Evolutionary conservation across 2,888 invertebrate genomes (phyloP).

Genomic region (Dyspetes luteomarginatus): DNA sequence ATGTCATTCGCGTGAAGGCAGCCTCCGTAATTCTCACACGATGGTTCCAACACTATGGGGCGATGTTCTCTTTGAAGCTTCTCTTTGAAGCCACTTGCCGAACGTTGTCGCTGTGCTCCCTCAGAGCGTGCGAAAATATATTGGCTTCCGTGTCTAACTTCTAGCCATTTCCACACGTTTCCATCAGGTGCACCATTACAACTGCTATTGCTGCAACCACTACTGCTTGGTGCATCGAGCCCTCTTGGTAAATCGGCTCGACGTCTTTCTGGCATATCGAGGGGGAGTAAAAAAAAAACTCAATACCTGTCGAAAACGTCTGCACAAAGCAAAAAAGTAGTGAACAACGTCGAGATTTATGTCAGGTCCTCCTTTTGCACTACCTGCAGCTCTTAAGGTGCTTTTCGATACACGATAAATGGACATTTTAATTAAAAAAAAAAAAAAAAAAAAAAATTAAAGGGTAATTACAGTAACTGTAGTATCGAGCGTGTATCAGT

Average conservation of each 20-base stretch:
- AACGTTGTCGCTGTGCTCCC: constrained; percentile 21
- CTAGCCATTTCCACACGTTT: neutral
- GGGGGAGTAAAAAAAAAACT: constrained; percentile 17
- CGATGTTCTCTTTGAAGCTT: neutral
- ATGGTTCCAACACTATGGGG: too few species aligned
- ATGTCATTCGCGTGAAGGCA: too few species aligned
- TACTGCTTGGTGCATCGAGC: neutral
- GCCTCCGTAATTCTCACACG: neutral
- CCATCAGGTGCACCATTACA: neutral
- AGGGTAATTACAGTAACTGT: too few species aligned
- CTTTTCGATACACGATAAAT: neutral
- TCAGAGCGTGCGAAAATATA: constrained; percentile 36
- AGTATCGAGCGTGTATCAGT: too few species aligned
- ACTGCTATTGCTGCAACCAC: neutral
- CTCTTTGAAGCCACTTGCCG: neutral
- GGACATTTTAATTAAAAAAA: neutral
- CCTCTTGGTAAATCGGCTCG: constrained; percentile 18
- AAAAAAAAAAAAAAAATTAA: constrained; percentile 1
- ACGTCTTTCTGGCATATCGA: constrained; percentile 8
- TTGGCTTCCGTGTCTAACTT: constrained; percentile 9
- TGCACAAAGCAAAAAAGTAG: neutral
- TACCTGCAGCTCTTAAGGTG: constrained; percentile 55
- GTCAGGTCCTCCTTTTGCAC: constrained; percentile 5
- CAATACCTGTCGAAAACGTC: constrained; percentile 35
- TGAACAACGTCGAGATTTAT: constrained; percentile 13